Base-by-base conservation (phyloP, 2,797 vertebrate genomes). In the Chelon auratus region DNA sequence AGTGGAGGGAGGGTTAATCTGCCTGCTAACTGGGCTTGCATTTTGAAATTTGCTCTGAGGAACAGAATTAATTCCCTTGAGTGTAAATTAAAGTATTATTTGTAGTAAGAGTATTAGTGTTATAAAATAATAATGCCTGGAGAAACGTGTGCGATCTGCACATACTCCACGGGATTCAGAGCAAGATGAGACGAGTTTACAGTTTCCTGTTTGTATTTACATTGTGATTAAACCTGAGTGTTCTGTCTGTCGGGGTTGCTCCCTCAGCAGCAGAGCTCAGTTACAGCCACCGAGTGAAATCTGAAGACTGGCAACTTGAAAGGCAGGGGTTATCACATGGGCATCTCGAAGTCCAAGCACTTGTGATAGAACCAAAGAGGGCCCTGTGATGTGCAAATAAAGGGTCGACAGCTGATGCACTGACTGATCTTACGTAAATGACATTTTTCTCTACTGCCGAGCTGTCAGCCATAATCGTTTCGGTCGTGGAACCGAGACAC, bases 271-370 rank as follows among this genome's bases (percentile, higher is more conserved):
- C 30, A 33, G 48, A 78, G 82, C 75, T 80, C 72, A 62, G 42
- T 85, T 84, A 85, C 80, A 82, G 79, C 58, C 51, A 56, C 68
- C 47, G 71, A 77, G 80, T 64, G 82, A 88, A 89, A 87, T 88
- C 81, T 81, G 83, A 87, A 70, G 80, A 67, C 79, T 51, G 75
- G 60, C 63, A 72, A 83, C 71, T 63, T 88, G 77, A 87, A 85
- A 87, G 86, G 75, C 57, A 13, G 62, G 30, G 67, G 80, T 89
- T 87, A 92, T 91, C 90, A 83, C 78, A 69, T 66, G 84, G 79
- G 70, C 78, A 86, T 89, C 85, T 88, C 80, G 83, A 84, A 82
- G 78, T 68, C 72, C 45, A 52, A 87, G 82, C 47, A 45, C 81
- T 64, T 53, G 58, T 45, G 81, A 82, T 75, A 59, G 75, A 85